Evolutionary conservation across 2,113 vertebrate species (phyloP), one percentile per base, ranked within the genome.

Genomic region (Chroicocephalus ridibundus): DNA sequence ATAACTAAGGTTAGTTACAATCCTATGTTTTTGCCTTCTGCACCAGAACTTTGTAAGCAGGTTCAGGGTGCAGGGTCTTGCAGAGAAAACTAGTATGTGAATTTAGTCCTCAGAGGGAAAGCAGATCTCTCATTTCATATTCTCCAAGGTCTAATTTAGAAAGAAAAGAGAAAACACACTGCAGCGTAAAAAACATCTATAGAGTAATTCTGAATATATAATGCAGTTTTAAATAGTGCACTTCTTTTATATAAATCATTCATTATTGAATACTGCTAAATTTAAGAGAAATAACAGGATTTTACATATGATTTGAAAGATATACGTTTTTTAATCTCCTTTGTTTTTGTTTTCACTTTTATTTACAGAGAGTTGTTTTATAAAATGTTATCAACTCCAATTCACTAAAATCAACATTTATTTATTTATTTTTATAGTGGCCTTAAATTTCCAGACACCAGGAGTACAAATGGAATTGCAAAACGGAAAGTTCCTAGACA

Each of bases 401-500:
- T 46, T 81, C 36, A 75, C 91, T 42, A 85, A 84, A 82, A 71
- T 76, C 16, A 79, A 14, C 87, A 88, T 72, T 47, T 88, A 88
- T 72, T 49, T 74, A 74, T 70, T 52, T 61, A 24, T 81, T 92
- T 78, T 95, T 95, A 38, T 94, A 99, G 99, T 99, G 98, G 99
- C 99, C 47, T 97, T 99, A 85, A 99, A 99, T 97, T 99, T 99
- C 96, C 99, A 99, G 94, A 99, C 98, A 12, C 87, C 91, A 0
- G 98, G 98, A 90, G 4, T 97, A 44, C 92, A 98, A 19, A 99
- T 99, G 99, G 98, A 99, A 86, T 85, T 99, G 88, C 98, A 99
- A 82, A 97, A 97, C 60, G 99, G 99, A 32, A 99, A 98, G 97
- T 99, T 99, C 98, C 97, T 97, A 91, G 99, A 99, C 98, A 99